Conservation (phyloP, 2,888 invertebrate species). For the Orthosia gracilis region DNA sequence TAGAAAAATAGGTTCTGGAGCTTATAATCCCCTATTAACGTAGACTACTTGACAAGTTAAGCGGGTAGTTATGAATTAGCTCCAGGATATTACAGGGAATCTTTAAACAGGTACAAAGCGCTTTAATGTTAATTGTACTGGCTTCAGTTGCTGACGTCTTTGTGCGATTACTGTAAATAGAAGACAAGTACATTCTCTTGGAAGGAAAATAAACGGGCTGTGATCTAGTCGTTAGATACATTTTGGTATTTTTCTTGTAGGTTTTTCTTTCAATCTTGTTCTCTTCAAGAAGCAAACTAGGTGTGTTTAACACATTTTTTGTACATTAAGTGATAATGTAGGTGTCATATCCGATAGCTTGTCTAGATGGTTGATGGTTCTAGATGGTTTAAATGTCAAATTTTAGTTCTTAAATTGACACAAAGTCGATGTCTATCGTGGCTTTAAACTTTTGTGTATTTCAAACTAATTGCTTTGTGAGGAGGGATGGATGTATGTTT, state of each 20-base stretch:
- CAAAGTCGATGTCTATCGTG: background rate
- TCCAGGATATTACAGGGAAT: conserved; percentile 18
- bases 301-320: no score
- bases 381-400: no score
- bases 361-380: no score
- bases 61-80: conserved; percentile 23
- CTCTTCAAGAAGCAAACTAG: no score
- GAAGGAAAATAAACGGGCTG: background rate
- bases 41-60: conserved; percentile 21
- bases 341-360: no score
- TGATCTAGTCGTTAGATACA: conserved; percentile 5
- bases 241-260: background rate
- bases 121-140: conserved; percentile 37
- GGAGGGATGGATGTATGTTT: no score
- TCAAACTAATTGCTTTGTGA: background rate
- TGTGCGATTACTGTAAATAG: conserved; percentile 20
- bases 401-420: background rate
- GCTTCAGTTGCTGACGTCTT: conserved; percentile 15
- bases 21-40: conserved; percentile 23
- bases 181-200: background rate
- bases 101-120: conserved; percentile 26
- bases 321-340: no score
- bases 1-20: background rate
- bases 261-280: no score
- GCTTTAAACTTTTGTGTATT: background rate